These are phyloP conservation scores for Wiebesia pumilae DNA, from an alignment of 1,140 invertebrate species.

Conservation along the genomic window DNA sequence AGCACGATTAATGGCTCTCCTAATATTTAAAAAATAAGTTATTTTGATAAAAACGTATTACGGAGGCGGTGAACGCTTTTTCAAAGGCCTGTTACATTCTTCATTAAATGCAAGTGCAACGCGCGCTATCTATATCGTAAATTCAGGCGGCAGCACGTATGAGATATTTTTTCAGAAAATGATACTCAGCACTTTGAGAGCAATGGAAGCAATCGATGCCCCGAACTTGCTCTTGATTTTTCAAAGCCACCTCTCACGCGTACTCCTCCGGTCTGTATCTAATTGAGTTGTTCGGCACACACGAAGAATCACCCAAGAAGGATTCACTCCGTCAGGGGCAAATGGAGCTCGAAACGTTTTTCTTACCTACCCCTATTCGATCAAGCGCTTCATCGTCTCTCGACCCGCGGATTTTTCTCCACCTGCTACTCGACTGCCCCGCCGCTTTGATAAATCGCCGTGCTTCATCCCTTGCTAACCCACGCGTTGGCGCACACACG, in stretches of 20 bases:
- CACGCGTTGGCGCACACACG: neutral
- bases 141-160: too few species aligned
- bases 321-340: slow-evolving; percentile 45
- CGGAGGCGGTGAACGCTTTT: neutral
- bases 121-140: too few species aligned
- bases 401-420: slow-evolving; percentile 60
- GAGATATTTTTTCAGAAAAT: too few species aligned
- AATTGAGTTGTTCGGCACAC: slow-evolving; percentile 43
- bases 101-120: too few species aligned
- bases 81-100: neutral
- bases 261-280: neutral
- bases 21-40: slow-evolving; percentile 7
- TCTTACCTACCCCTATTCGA: slow-evolving; percentile 1
- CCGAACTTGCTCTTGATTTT: slow-evolving; percentile 8
- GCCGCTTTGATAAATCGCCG: slow-evolving; percentile 67
- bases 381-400: slow-evolving; percentile 58
- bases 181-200: neutral
- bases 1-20: neutral
- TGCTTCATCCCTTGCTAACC: slow-evolving; percentile 58
- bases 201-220: neutral
- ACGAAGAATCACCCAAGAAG: slow-evolving; percentile 24
- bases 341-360: slow-evolving; percentile 33
- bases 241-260: neutral
- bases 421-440: slow-evolving; percentile 63
- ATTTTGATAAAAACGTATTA: neutral